These are phyloP conservation scores for Cyprinodon diabolis DNA, from an alignment of 2,797 vertebrate species.

Conservation along the genomic window DNA sequence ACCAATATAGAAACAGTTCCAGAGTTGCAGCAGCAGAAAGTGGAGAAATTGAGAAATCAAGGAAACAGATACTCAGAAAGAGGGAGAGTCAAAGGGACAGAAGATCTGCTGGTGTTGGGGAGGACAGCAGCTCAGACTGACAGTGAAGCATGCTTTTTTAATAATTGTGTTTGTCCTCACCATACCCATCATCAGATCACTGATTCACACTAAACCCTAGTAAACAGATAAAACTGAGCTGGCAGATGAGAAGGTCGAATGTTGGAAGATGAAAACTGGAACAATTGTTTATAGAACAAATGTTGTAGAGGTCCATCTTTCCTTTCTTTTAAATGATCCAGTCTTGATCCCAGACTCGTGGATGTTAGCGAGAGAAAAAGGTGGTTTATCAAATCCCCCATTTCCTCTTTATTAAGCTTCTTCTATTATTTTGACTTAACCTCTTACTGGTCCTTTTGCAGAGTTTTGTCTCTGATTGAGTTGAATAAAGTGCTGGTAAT, in stretches of 20 bases:
- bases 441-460: slow-evolving; percentile 42
- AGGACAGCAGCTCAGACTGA: slow-evolving; percentile 77
- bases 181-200: slow-evolving; percentile 69
- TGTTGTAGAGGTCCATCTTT: slow-evolving; percentile 36
- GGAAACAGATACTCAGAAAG: slow-evolving; percentile 52
- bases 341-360: slow-evolving; percentile 24
- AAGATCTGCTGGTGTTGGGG: slow-evolving; percentile 37
- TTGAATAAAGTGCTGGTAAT: slow-evolving; percentile 59
- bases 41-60: slow-evolving; percentile 57
- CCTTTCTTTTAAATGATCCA: slow-evolving; percentile 47
- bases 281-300: slow-evolving; percentile 51
- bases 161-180: slow-evolving; percentile 77
- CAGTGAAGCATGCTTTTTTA: slow-evolving; percentile 80
- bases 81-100: slow-evolving; percentile 61
- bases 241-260: slow-evolving; percentile 59
- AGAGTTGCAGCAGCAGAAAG: slow-evolving; percentile 52
- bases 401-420: slow-evolving; percentile 56
- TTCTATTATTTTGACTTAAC: slow-evolving; percentile 63
- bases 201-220: slow-evolving; percentile 45
- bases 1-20: slow-evolving; percentile 69
- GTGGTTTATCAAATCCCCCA: slow-evolving; percentile 33
- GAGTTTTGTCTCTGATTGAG: slow-evolving; percentile 58
- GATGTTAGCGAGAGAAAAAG: slow-evolving; percentile 11
- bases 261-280: slow-evolving; percentile 34
- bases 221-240: slow-evolving; percentile 41